Base-by-base conservation (phyloP, 2,797 vertebrate species). In the Eospalax fontanierii region DNA sequence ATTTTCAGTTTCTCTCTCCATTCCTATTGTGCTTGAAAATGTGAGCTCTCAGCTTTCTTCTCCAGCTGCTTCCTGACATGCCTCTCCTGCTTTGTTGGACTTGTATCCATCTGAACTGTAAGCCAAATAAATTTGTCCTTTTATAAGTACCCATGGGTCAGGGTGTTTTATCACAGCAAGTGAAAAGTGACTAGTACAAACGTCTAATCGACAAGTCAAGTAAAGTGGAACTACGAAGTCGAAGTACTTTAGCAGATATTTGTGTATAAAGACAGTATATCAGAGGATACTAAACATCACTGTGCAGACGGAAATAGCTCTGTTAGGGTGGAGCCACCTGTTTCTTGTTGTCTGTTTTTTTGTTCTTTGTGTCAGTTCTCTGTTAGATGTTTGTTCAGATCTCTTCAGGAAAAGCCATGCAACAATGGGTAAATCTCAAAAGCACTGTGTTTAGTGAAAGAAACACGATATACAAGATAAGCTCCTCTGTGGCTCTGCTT, bases 191-290 rank as follows among this genome's bases (percentile, higher is more conserved):
- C 14, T 54, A 54, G 50, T 54, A 54, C 12, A 54, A 54, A 54
- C 50, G 14, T 10, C 50, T 54, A 59, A 9, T 68, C 35, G 26
- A 70, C 18, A 54, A 40, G 9, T 59, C 10, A 21, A 63, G 43
- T 15, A 63, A 73, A 8, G 33, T n/a, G 33, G 18, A 70, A 59
- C 71, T 30, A 38, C 59, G 3, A 6, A 2, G 19, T 28, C 21
- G 14, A 82, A 94, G 75, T 65, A 78, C 33, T 89, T 89, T 30
- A 76, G 85, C 18, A 70, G 54, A 81, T 28, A 50, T 61, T 61
- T 61, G 84, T 40, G n/a, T 26, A 63, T 35, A 46, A 84, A 87
- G 14, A 85, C 46, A 38, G n/a, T 57, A 28, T 1, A 38, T 38
- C 12, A 63, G 19, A 63, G 24, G 14, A 54, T 54, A 14, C 50